Conservation (phyloP, 2,888 invertebrate genomes). For the Pyrgus malvae region DNA sequence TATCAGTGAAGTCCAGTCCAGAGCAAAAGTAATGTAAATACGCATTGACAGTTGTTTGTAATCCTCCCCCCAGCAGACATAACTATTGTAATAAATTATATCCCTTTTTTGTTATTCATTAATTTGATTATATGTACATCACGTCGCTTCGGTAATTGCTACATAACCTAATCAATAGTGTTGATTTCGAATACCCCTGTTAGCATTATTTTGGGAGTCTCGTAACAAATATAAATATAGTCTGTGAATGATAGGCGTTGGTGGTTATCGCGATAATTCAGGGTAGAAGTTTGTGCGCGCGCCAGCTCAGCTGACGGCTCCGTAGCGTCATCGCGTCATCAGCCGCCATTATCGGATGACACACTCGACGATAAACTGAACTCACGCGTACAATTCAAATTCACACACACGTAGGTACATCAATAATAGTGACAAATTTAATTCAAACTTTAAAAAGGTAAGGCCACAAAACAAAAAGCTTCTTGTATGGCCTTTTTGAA, state of each 20-base stretch:
- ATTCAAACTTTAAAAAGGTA: no score
- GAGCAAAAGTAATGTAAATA: no score
- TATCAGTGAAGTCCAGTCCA: no score
- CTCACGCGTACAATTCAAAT: neutral
- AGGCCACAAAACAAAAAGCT: no score
- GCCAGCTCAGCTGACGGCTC: constrained; percentile 21
- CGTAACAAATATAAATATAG: neutral
- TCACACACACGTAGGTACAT: neutral
- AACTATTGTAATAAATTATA: no score
- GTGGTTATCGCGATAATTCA: constrained; percentile 6
- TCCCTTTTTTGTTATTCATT: no score
- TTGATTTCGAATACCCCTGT: neutral
- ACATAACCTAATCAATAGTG: no score
- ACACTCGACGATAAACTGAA: constrained; percentile 13
- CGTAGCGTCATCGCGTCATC: constrained; percentile 3
- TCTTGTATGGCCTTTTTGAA: no score
- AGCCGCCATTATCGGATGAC: constrained; percentile 17
- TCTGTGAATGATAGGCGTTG: constrained; percentile 2
- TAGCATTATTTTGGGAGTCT: neutral
- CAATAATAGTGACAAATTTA: neutral
- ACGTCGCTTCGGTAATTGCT: no score
- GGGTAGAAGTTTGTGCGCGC: constrained; percentile 11
- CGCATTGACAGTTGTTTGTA: no score
- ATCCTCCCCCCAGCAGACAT: no score
- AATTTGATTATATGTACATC: no score